Conservation (phyloP, 2,113 vertebrate species). For the Colius striatus region DNA sequence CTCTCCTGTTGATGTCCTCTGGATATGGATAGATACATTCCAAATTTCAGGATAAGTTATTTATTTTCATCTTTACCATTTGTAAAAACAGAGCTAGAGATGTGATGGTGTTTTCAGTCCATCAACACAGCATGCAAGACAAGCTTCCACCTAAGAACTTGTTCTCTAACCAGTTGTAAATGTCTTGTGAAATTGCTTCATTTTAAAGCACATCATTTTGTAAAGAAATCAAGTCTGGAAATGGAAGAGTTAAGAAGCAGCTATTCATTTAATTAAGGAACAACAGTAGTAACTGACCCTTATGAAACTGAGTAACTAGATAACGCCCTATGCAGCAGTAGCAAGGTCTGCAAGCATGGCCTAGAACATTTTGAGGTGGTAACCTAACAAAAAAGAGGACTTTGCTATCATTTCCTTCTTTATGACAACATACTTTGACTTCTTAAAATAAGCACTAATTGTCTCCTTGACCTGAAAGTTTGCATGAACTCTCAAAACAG, state of each 20-base stretch:
- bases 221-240: background rate
- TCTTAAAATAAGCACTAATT: background rate
- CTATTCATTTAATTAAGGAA: background rate
- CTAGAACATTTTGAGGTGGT: background rate
- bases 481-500: background rate
- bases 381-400: background rate
- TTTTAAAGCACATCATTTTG: background rate
- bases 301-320: background rate
- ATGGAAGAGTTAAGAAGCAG: background rate
- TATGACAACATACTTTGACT: background rate
- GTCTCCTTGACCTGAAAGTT: background rate
- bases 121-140: background rate
- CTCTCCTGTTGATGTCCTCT: background rate
- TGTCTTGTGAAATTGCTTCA: background rate
- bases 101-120: background rate
- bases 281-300: background rate
- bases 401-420: background rate
- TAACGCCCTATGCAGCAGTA: background rate
- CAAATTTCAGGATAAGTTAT: background rate
- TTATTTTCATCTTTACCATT: conserved; percentile 20
- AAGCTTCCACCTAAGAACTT: background rate
- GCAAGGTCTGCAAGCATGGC: background rate
- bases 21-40: background rate
- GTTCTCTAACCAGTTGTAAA: background rate
- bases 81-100: background rate